These are phyloP conservation scores for Gryllus longicercus DNA, from an alignment of 2,888 invertebrate genomes.

Conservation along the genomic window DNA sequence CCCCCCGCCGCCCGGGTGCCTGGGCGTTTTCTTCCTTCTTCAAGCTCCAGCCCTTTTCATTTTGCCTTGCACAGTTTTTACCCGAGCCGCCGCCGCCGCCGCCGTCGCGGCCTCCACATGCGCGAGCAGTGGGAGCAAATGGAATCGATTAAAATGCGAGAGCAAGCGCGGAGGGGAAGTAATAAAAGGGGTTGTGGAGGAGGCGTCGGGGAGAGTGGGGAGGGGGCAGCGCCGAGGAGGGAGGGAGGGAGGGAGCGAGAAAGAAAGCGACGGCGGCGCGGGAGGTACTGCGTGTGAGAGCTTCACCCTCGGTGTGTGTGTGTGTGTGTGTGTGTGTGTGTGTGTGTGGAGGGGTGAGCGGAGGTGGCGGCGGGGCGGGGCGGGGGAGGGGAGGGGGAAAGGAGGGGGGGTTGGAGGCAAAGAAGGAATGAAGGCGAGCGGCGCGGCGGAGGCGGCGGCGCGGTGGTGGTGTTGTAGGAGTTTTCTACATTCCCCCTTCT, in stretches of 20 bases:
- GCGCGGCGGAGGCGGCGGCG: slow-evolving; percentile 24
- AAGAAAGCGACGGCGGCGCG: slow-evolving; percentile 11
- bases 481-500: slow-evolving; percentile 36
- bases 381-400: slow-evolving; percentile 26
- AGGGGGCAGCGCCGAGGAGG: slow-evolving; percentile 28
- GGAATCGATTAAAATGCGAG: slow-evolving; percentile 66
- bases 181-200: slow-evolving; percentile 36
- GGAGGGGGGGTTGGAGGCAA: slow-evolving; percentile 5
- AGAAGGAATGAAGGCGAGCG: slow-evolving; percentile 24
- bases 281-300: slow-evolving; percentile 28
- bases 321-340: too few species aligned
- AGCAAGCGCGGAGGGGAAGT: slow-evolving; percentile 37
- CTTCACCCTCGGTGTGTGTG: slow-evolving; percentile 36
- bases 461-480: slow-evolving; percentile 35
- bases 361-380: slow-evolving; percentile 30
- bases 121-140: slow-evolving; percentile 55
- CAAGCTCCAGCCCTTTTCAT: slow-evolving; percentile 34
- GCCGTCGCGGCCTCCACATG: slow-evolving; percentile 8
- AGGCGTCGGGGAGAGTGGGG: slow-evolving; percentile 25
- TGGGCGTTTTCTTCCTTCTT: slow-evolving; percentile 36
- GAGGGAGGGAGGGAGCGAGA: slow-evolving; percentile 29
- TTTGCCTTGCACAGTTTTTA: slow-evolving; percentile 47
- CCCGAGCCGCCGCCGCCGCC: slow-evolving; percentile 22
- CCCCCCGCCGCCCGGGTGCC: not conserved
- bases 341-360: too few species aligned